Percentiles rank a stretch among this genome's conserved stretches.
These are phyloP conservation scores for Serripes groenlandicus DNA, from an alignment of 2,888 invertebrate species.

Conservation along the genomic window DNA sequence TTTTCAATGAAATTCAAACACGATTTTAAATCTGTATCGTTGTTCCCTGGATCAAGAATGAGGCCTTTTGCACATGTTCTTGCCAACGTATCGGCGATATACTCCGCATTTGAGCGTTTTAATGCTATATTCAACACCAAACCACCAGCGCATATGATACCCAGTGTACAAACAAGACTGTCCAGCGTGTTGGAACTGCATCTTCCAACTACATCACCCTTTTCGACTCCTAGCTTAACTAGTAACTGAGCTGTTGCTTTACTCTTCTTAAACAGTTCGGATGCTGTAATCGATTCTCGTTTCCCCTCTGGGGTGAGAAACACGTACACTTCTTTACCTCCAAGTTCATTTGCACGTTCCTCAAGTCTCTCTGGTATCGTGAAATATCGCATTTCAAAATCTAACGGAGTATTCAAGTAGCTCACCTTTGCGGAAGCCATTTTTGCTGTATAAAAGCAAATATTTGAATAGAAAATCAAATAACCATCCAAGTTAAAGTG, in stretches of 20 bases:
- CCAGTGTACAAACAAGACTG: conserved; percentile 35
- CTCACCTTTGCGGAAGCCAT: conserved; percentile 1
- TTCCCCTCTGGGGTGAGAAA: conserved; percentile 36
- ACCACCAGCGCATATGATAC: conserved; percentile 39
- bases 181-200: conserved; percentile 43
- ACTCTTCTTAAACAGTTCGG: conserved; percentile 15
- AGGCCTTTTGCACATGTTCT: conserved; percentile 28
- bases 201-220: conserved; percentile 45
- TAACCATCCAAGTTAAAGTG: no score
- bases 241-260: conserved; percentile 16
- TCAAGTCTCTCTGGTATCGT: conserved; percentile 28
- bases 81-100: neutral
- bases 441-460: neutral
- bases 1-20: conserved; percentile 42
- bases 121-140: conserved; percentile 22
- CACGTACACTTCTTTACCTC: conserved; percentile 45
- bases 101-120: conserved; percentile 28
- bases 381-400: conserved; percentile 18
- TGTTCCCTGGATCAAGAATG: conserved; percentile 26
- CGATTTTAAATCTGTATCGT: neutral
- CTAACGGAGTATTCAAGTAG: conserved; percentile 36
- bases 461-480: no score
- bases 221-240: conserved; percentile 36
- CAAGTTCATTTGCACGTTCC: conserved; percentile 11
- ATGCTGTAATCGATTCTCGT: conserved; percentile 27